Evolutionary conservation across 2,888 invertebrate genomes (phyloP).

Genomic region (Tachina lurida): DNA sequence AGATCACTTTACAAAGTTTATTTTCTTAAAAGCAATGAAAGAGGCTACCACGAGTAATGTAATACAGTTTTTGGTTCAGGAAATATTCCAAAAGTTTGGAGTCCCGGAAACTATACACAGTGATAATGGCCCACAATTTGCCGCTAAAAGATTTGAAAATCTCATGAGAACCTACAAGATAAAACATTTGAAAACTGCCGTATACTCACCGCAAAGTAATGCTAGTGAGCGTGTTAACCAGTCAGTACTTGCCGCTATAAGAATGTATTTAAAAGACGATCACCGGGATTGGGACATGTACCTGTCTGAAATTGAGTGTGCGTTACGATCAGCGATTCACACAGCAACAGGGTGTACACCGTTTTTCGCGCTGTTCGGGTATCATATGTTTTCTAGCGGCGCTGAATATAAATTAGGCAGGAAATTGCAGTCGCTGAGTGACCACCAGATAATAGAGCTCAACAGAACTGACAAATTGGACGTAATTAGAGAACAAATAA

Average conservation of each 20-base stretch:
- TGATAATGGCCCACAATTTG: slow-evolving; percentile 75
- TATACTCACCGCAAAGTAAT: too few species aligned
- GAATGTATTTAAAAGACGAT: too few species aligned
- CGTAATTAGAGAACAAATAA: not conserved
- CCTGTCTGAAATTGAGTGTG: slow-evolving; percentile 62
- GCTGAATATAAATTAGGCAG: too few species aligned
- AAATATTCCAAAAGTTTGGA: too few species aligned
- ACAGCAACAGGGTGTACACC: not conserved
- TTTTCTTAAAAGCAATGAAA: slow-evolving; percentile 57
- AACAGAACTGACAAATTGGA: too few species aligned
- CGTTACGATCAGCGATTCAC: slow-evolving; percentile 51
- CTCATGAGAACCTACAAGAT: slow-evolving; percentile 65
- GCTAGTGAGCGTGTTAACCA: too few species aligned
- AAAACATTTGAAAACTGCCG: slow-evolving; percentile 70
- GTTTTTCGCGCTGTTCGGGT: slow-evolving; percentile 4
- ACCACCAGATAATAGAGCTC: too few species aligned
- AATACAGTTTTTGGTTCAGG: too few species aligned
- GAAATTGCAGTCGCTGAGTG: too few species aligned
- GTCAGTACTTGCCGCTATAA: too few species aligned
- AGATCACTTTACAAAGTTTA: slow-evolving; percentile 64
- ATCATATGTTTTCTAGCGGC: slow-evolving; percentile 1
- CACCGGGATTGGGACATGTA: too few species aligned
- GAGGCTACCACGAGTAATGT: slow-evolving; percentile 8
- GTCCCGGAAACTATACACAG: too few species aligned
- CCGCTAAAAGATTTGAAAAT: slow-evolving; percentile 59